Percentiles rank a stretch among this genome's conserved stretches.
Conservation (phyloP, 1,140 invertebrate species). For the Papilio glaucus region DNA sequence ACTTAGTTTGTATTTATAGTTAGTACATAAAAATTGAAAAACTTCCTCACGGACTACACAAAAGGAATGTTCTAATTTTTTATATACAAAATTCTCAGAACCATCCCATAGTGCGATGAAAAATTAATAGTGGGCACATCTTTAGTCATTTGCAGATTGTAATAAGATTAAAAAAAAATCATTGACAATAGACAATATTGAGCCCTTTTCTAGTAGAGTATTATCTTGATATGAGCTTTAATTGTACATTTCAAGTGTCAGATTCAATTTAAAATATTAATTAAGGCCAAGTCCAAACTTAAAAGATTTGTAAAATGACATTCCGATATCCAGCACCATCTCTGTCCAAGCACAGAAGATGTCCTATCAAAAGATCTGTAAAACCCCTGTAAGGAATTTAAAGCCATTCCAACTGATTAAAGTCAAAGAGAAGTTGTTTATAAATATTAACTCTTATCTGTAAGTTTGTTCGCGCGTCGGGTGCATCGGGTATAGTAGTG, state of each 20-base stretch:
- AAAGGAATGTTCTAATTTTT: constrained; percentile 68
- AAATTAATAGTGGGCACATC: not conserved
- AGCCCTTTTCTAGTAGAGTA: not conserved
- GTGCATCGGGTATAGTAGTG: constrained; percentile 3
- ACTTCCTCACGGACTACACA: constrained; percentile 58
- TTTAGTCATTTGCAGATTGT: not conserved
- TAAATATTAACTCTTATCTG: constrained; percentile 41
- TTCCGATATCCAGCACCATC: not conserved
- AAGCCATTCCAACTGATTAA: constrained; percentile 41
- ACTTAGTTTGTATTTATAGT: constrained; percentile 47
- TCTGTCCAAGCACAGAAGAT: not conserved
- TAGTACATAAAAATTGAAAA: constrained; percentile 56
- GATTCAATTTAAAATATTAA: not conserved
- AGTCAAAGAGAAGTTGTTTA: constrained; percentile 38
- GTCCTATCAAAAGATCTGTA: constrained; percentile 29
- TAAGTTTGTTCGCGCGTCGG: constrained; percentile 33
- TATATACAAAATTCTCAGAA: constrained; percentile 56
- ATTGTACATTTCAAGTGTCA: not conserved
- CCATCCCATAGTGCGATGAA: not conserved
- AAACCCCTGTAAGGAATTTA: constrained; percentile 39
- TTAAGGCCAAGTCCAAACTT: not conserved
- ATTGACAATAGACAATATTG: not conserved
- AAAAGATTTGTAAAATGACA: too few species aligned
- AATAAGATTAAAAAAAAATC: not conserved
- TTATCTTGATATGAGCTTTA: not conserved